Evolutionary conservation across 2,888 invertebrate species (phyloP), one percentile per base, ranked within the genome.

Genomic region (Coremacera marginata): DNA sequence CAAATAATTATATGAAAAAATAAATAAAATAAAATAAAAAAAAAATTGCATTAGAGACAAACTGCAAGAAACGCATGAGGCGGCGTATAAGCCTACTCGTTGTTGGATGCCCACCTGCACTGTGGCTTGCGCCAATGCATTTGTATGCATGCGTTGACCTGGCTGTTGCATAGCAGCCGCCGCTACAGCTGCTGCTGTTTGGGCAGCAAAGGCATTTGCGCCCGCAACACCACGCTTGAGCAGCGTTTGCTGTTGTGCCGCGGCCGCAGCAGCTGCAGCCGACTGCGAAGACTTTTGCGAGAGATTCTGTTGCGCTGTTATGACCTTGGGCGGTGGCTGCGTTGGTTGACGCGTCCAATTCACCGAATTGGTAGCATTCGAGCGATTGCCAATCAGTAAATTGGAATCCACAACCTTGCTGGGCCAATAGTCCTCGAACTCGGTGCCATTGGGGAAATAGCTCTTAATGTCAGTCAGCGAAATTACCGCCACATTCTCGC

Each of bases 371-470:
- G 89, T 89, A 1, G 84, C 84, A 81, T 86, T 86, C 25, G 93
- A 93, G 86, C 94, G 93, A 55, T 93, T 93, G 71, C 92, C 92
- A 83, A 95, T 93, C 65, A 95, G 90, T 25, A 95, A 91, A 87
- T 95, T 95, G 0, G 94, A 94, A 85, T 96, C 96, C 80, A 95
- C 93, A 77, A 95, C 95, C 90, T 96, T 96, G 87, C 94, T 94
- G 0, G 97, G 97, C 97, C 97, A 97, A 89, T 96, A 97, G 84
- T 96, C 96, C 87, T 97, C 96, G 86, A 97, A 97, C 83, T 94
- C 93, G 0, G 96, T 96, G 31, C 95, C 95, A 9, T 95, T 95
- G 0, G 96, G 96, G 84, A 97, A 96, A 87, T 96, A 96, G 88
- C 95, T 95, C 88, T 95, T 95, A 83, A 97, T 96, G 89, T 97